phyloP scores from a whole-genome alignment of 2,113 vertebrate genomes.

The Mandrillus leucophaeus region DNA sequence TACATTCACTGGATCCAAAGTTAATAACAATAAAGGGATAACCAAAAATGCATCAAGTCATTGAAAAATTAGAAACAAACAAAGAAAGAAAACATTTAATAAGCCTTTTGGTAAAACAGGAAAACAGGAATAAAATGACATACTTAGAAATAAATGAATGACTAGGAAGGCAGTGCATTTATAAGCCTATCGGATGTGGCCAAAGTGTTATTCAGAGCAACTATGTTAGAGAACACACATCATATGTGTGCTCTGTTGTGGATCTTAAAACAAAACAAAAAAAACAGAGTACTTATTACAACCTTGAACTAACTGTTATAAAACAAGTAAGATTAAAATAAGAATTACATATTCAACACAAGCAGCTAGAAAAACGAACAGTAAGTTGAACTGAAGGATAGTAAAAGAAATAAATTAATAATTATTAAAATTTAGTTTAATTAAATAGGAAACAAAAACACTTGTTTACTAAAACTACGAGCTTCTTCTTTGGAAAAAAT shows the following conservation, averaged over 20 bases:
- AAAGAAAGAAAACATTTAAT: background rate
- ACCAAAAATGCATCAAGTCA: background rate
- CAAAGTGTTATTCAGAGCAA: background rate
- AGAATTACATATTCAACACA: background rate
- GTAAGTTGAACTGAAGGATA: background rate
- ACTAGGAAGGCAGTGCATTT: background rate
- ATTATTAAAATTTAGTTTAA: background rate
- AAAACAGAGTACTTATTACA: background rate
- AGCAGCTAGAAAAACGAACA: background rate
- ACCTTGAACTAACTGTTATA: background rate
- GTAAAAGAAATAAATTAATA: background rate
- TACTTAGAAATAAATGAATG: background rate
- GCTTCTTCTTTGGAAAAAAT: background rate
- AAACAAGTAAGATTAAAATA: background rate
- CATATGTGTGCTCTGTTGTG: too few species aligned
- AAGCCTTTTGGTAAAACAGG: background rate
- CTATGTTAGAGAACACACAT: background rate
- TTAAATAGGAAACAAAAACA: background rate
- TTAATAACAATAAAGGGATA: background rate
- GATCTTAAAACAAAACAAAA: too few species aligned
- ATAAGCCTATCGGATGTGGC: background rate
- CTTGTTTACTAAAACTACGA: background rate
- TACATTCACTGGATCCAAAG: background rate
- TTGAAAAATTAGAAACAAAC: background rate
- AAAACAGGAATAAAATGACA: background rate